Conservation (phyloP, 2,797 vertebrate genomes). For the Manis javanica region DNA sequence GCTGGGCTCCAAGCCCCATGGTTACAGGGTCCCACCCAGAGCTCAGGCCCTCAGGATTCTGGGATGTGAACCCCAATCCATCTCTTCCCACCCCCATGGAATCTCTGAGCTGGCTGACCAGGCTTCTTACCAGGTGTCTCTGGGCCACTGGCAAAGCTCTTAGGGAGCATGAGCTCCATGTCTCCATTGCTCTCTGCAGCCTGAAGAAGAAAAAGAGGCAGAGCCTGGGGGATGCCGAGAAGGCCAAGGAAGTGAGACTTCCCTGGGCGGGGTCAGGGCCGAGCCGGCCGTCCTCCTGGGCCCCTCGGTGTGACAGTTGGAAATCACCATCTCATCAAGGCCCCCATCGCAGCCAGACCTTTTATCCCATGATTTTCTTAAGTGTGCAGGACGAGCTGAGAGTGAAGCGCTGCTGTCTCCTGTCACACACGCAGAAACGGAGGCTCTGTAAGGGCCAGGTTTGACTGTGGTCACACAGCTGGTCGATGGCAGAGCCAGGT, state of each 20-base stretch:
- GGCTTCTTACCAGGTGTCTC: not conserved
- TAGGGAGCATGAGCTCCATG: not conserved
- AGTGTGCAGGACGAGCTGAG: not conserved
- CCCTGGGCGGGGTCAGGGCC: not conserved
- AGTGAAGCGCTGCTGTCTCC: not conserved
- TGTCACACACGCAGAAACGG: not conserved
- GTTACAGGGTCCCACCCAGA: not conserved
- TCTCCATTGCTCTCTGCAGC: not conserved
- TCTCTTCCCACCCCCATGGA: not conserved
- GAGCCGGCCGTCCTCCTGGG: not conserved
- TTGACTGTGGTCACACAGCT: not conserved
- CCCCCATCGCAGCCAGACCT: not conserved
- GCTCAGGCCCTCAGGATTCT: not conserved
- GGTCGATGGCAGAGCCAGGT: not conserved
- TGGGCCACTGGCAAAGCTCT: not conserved
- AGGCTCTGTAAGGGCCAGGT: not conserved
- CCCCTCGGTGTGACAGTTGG: not conserved
- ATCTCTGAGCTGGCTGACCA: not conserved
- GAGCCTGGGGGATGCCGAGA: not conserved
- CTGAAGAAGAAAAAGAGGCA: not conserved
- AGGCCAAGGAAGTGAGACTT: not conserved
- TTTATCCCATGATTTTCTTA: not conserved
- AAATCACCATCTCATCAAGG: accelerated
- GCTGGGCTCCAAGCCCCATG: not conserved
- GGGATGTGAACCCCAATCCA: not conserved